phyloP scores from a whole-genome alignment of 23 tunicate species.

The Halocynthia roretzi region DNA sequence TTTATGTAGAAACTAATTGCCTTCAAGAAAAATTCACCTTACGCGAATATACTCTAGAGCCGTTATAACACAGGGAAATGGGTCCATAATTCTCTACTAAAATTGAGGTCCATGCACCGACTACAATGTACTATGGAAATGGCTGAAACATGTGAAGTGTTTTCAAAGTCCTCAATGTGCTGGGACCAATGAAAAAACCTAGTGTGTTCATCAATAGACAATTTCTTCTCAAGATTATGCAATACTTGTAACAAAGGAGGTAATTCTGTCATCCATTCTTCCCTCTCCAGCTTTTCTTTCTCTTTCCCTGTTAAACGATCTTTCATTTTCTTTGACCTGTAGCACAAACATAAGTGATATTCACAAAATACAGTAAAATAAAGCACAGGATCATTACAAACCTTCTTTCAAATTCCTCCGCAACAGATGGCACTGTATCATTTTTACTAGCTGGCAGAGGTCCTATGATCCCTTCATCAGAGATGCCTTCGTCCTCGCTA shows the following conservation, averaged over 20 bases:
- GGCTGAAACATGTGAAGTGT: too few relatives aligned
- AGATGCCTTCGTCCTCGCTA: not conserved
- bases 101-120: too few relatives aligned
- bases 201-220: not conserved
- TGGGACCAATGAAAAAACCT: too few relatives aligned
- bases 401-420: conserved; percentile 60
- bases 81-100: too few relatives aligned
- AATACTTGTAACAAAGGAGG: conserved; percentile 68
- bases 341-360: not conserved
- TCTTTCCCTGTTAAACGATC: conserved; percentile 50
- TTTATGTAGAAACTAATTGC: too few relatives aligned
- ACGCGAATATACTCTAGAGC: too few relatives aligned
- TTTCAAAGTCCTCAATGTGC: too few relatives aligned
- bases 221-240: not conserved
- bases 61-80: too few relatives aligned
- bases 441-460: conserved; percentile 45
- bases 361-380: not conserved
- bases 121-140: too few relatives aligned
- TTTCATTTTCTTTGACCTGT: conserved; percentile 72
- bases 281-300: conserved; percentile 69
- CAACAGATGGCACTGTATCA: conserved; percentile 22
- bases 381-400: not conserved
- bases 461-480: conserved; percentile 51
- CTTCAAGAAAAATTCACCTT: too few relatives aligned
- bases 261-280: conserved; percentile 92